These are phyloP conservation scores for Drosophila kuntzei DNA, from an alignment of 2,888 invertebrate species.

Conservation along the genomic window DNA sequence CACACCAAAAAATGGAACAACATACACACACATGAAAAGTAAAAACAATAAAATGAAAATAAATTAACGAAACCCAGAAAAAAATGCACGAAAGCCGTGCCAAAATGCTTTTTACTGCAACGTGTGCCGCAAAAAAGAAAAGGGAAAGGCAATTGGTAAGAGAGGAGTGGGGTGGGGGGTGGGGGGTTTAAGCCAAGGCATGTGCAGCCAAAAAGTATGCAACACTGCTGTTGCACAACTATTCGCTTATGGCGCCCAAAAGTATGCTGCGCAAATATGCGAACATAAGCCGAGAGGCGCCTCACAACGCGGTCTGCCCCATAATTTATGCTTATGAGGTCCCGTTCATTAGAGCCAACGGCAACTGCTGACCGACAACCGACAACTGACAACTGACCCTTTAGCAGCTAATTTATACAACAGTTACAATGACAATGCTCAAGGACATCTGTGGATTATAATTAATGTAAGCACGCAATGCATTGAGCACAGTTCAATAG, in stretches of 20 bases:
- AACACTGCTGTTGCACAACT: slow-evolving; percentile 31
- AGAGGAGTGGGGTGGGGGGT: background rate
- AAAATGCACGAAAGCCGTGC: slow-evolving; percentile 57
- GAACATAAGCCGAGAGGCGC: slow-evolving; percentile 30
- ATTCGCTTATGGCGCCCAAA: slow-evolving; percentile 59
- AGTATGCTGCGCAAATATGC: slow-evolving; percentile 77
- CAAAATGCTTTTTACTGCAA: slow-evolving; percentile 77
- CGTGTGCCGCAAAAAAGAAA: slow-evolving; percentile 19
- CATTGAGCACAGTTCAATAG: slow-evolving; percentile 5
- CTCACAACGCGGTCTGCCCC: slow-evolving; percentile 20
- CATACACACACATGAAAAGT: slow-evolving; percentile 37
- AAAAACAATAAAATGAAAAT: slow-evolving; percentile 71
- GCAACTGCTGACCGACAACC: slow-evolving; percentile 15
- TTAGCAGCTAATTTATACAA: slow-evolving; percentile 60
- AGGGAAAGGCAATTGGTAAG: background rate
- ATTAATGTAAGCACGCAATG: background rate
- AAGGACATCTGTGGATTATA: slow-evolving; percentile 29
- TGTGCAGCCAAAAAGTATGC: slow-evolving; percentile 54
- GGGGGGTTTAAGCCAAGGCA: slow-evolving; percentile 3
- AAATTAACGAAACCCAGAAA: slow-evolving; percentile 62
- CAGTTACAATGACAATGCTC: slow-evolving; percentile 18
- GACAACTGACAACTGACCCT: slow-evolving; percentile 5
- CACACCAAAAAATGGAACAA: slow-evolving; percentile 11
- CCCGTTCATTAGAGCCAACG: slow-evolving; percentile 68
- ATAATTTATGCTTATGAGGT: slow-evolving; percentile 75